Base-by-base conservation (phyloP, 2,797 vertebrate genomes). In the Erpetoichthys calabaricus region DNA sequence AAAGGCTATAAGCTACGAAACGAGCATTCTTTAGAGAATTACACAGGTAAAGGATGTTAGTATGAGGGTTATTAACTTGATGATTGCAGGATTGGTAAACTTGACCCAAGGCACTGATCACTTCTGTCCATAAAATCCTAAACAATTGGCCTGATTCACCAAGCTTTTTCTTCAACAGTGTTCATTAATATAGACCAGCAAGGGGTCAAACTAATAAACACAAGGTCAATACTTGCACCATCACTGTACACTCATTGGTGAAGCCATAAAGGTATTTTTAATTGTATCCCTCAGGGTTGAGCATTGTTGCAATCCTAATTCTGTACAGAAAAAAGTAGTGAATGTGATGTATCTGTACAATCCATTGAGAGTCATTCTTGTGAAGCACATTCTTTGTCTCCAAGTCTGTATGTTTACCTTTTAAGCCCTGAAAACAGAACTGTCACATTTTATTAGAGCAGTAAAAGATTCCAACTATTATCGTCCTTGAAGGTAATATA, bases 121-220 rank as follows among this genome's bases (percentile, higher is more conserved):
- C 67, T 71, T 70, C 72, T 59, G 65, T 67, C 73, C 60, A 66
- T 78, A 71, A 74, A 75, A 69, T 65, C 55, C 71, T 45, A 1
- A 57, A 25, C n/a, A 5, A 57, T 59, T 61, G 51, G 55, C 46
- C 63, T 68, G 64, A 47, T 4, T 73, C 59, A 55, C 45, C 56
- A 59, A 7, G 52, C 57, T 69, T 66, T 71, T 45, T 70, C 59
- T 62, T 68, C 67, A 71, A 65, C 71, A 72, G 64, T 76, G 72
- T 82, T 86, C 79, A 81, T 90, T 84, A 87, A 81, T 75, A 74
- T 65, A 7, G 50, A 70, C 70, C 70, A 79, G 72, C 68, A 78
- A 70, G 79, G 76, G 83, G 80, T 88, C 82, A 83, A 71, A 73
- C 73, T 88, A 87, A 86, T 90, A 87, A 88, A 86, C 82, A 85